Conservation (phyloP, 2,113 vertebrate species). For the Onychostoma macrolepis region DNA sequence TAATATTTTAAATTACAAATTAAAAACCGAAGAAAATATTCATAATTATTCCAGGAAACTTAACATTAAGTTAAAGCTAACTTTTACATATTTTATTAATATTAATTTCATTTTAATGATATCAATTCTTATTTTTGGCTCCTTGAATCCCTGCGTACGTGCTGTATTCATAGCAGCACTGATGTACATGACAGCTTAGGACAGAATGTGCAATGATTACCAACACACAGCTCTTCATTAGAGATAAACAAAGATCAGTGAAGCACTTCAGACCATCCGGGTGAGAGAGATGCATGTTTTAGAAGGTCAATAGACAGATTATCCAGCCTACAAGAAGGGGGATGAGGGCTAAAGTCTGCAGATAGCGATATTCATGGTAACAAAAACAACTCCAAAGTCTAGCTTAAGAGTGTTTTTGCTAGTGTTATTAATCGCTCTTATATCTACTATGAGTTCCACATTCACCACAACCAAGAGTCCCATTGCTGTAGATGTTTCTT, state of each 20-base stretch:
- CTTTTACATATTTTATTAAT: background rate
- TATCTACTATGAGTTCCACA: background rate
- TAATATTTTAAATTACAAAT: background rate
- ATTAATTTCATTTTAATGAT: background rate
- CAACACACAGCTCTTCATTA: constrained; percentile 12
- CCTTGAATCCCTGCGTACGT: background rate
- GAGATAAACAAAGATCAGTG: constrained; percentile 15
- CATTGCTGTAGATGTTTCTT: constrained; percentile 54
- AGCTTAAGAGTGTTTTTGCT: background rate
- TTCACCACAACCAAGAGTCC: background rate
- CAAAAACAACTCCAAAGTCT: background rate
- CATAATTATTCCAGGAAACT: background rate
- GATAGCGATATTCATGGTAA: background rate
- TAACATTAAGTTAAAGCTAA: background rate
- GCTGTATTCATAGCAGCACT: background rate
- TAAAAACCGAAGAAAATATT: background rate
- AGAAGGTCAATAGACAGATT: constrained; percentile 42
- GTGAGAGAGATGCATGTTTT: constrained; percentile 7
- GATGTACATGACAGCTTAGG: background rate
- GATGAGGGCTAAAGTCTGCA: background rate
- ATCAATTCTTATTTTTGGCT: background rate
- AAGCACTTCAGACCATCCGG: background rate
- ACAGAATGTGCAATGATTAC: constrained; percentile 27
- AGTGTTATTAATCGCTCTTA: background rate
- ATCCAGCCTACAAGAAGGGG: constrained; percentile 43